Percentiles rank a stretch among this genome's conserved stretches.
Conservation (phyloP, 2,797 vertebrate genomes). For the Lophotriccus pileatus region DNA sequence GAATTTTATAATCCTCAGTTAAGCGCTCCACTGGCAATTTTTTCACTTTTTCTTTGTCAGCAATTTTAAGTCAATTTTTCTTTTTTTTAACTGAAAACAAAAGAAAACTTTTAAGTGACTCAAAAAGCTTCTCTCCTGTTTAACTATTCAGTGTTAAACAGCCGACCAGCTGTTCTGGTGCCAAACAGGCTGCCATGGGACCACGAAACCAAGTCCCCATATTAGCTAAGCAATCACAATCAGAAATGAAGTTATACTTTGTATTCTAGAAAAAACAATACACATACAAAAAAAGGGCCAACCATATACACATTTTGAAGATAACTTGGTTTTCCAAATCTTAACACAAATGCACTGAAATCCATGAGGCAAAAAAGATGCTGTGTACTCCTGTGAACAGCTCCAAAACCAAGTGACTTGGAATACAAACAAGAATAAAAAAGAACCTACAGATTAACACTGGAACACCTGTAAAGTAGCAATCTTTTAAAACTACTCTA, state of each 20-base stretch:
- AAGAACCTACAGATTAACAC: neutral
- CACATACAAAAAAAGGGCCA: neutral
- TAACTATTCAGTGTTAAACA: neutral
- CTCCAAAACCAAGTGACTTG: neutral
- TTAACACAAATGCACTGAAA: neutral
- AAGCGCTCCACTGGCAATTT: neutral
- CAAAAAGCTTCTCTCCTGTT: neutral
- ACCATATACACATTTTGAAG: neutral
- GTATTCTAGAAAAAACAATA: neutral
- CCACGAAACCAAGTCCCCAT: rapidly evolving
- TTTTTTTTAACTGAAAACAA: neutral
- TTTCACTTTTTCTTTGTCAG: neutral
- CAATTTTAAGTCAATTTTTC: neutral
- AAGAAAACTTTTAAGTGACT: neutral
- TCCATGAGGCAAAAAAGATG: neutral
- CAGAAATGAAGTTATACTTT: neutral
- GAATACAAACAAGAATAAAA: neutral
- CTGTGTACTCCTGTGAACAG: neutral
- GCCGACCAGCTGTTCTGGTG: neutral
- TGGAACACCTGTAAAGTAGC: neutral
- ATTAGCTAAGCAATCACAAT: neutral
- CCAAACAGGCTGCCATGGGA: neutral
- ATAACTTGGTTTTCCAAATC: neutral
- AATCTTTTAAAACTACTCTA: neutral
- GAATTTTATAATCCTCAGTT: neutral